Evolutionary conservation across 92 coral and sea anemone genomes (phyloP).

Genomic region (Zoanthus sansibaricus): DNA sequence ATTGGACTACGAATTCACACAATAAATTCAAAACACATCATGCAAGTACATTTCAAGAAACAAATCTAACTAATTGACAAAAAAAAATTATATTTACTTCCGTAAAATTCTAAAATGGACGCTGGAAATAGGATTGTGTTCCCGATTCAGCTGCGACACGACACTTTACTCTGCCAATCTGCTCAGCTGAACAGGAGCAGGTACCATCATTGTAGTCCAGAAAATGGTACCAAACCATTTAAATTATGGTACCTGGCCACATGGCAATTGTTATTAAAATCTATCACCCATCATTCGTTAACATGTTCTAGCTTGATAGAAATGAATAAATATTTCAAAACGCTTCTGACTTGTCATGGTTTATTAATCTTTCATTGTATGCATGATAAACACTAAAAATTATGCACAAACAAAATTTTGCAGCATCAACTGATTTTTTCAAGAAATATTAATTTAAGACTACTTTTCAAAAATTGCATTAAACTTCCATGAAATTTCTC

Average conservation of each 20-base stretch:
- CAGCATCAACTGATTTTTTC: background rate
- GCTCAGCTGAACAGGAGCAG: conserved; percentile 27
- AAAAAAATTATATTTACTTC: no score
- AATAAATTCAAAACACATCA: no score
- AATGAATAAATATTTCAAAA: conserved; percentile 23
- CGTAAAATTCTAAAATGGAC: no score
- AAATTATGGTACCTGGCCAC: conserved; percentile 36
- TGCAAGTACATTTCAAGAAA: no score
- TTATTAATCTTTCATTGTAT: conserved; percentile 21
- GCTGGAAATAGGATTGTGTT: no score
- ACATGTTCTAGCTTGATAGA: background rate
- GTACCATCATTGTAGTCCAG: conserved; percentile 21
- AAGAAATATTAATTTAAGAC: background rate
- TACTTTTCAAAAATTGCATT: background rate
- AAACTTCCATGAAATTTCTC: background rate
- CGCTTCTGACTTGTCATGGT: conserved; percentile 14
- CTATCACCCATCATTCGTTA: background rate
- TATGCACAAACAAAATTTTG: conserved; percentile 17
- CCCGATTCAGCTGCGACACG: background rate
- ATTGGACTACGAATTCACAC: no score
- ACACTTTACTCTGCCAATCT: background rate
- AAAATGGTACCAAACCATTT: conserved; percentile 28
- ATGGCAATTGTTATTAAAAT: conserved; percentile 41
- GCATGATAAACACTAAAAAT: background rate
- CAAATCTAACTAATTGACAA: no score